phyloP scores from a whole-genome alignment of 1,140 invertebrate genomes.

The Apocrypta bakeri region DNA sequence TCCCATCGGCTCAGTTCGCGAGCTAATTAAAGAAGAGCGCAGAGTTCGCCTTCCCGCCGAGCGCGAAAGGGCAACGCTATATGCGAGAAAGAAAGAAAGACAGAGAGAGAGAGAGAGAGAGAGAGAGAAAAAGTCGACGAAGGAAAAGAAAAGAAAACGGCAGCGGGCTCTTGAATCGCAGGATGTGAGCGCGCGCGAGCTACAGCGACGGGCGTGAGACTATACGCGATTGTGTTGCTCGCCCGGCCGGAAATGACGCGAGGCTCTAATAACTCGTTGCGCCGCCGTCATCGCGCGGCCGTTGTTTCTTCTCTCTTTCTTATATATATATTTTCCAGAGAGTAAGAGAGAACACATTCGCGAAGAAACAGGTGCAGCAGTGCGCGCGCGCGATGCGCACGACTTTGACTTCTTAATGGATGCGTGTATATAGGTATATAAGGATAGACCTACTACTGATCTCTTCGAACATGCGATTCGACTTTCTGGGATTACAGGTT shows the following conservation, averaged over 20 bases:
- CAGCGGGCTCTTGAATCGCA: slow-evolving; percentile 35
- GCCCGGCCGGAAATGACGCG: slow-evolving; percentile 51
- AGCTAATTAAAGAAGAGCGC: slow-evolving; percentile 48
- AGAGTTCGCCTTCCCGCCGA: slow-evolving; percentile 6
- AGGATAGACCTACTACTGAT: not conserved
- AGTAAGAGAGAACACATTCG: not conserved
- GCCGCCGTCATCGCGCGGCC: slow-evolving; percentile 35
- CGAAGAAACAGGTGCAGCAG: slow-evolving; percentile 21
- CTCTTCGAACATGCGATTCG: not conserved
- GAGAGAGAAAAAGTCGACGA: not conserved
- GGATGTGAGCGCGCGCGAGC: slow-evolving; percentile 31
- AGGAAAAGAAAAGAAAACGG: slow-evolving; percentile 29
- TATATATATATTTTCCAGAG: not conserved
- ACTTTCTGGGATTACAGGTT: not conserved
- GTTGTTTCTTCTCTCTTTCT: not conserved
- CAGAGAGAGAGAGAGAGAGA: slow-evolving; percentile 2
- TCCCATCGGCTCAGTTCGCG: slow-evolving; percentile 14
- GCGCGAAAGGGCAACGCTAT: slow-evolving; percentile 14
- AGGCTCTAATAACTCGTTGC: slow-evolving; percentile 53
- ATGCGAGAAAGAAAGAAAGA: not conserved
- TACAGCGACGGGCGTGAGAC: slow-evolving; percentile 42
- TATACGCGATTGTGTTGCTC: slow-evolving; percentile 50
- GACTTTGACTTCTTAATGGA: slow-evolving; percentile 13
- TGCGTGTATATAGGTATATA: too few relatives aligned
- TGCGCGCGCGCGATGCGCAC: not conserved